Evolutionary conservation across 2,113 vertebrate genomes (phyloP), one percentile per base, ranked within the genome.

Genomic region (Chaetodon trifascialis): DNA sequence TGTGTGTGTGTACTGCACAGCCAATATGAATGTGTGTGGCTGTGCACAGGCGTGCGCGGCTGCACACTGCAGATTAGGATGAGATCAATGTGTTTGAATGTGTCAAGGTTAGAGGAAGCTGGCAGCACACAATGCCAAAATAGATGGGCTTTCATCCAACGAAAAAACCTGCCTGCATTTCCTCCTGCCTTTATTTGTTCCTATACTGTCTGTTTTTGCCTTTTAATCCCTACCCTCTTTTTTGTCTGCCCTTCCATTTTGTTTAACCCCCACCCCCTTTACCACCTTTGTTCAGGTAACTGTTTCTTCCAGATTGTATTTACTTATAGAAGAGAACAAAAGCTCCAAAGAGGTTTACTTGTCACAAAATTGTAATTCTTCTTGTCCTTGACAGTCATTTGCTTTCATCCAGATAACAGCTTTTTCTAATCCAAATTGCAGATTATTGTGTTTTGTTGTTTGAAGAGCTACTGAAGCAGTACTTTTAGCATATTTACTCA

Each of bases 51-150:
- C 72, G 70, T 34, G 58, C 85, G 68, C 19, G 25, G 65, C 56
- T 68, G 59, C 62, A 56, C 56, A 76, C 79, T 91, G 77, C 70
- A 91, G 83, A 94, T 92, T 91, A 92, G 81, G 75, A 79, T 62
- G 70, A 85, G 84, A 93, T 94, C 90, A 88, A 89, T 94, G 87
- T 81, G 82, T 92, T 90, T 90, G 84, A 88, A 85, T 85, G 79
- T 93, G 88, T 92, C 86, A 93, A 89, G 88, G 87, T 93, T 89
- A 82, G 83, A 87, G 68, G 78, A 88, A 70, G 81, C 67, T 79
- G 56, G 72, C 65, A 30, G 76, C 55, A 79, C 46, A 65, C 30
- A 56, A 15, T 67, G 73, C 84, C 76, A 89, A 89, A 89, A 86
- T 62, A 80, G 83, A 89, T 71, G 30, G 67, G 71, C 76, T 90